These are phyloP conservation scores for Stenoptilia bipunctidactyla DNA, from an alignment of 2,888 invertebrate genomes.

Conservation along the genomic window DNA sequence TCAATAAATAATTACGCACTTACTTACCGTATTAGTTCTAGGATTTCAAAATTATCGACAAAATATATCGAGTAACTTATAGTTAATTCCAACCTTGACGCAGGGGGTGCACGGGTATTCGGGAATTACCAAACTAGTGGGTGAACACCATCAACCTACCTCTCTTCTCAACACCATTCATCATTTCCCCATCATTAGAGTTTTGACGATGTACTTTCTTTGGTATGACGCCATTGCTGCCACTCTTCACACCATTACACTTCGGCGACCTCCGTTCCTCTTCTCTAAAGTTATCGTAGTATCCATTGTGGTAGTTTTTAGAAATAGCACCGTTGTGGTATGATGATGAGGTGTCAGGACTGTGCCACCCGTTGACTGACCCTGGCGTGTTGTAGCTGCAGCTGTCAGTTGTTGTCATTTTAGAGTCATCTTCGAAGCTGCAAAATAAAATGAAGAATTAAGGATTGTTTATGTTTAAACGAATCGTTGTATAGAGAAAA, in stretches of 20 bases:
- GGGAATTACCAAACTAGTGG: too few relatives aligned
- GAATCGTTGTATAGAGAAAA: too few relatives aligned
- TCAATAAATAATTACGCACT: too few relatives aligned
- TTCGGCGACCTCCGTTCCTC: constrained; percentile 45
- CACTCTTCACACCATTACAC: constrained; percentile 53
- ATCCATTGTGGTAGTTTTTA: constrained; percentile 56
- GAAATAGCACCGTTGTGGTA: constrained; percentile 60
- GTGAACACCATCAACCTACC: constrained; percentile 23
- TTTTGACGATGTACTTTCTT: constrained; percentile 51
- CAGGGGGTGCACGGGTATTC: too few relatives aligned
- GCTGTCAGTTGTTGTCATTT: constrained; percentile 73
- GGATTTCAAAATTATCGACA: too few relatives aligned
- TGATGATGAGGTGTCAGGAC: constrained; percentile 50
- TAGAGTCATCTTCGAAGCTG: constrained; percentile 69
- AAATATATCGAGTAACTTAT: too few relatives aligned
- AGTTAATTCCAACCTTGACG: too few relatives aligned
- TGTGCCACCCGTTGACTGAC: constrained; percentile 72
- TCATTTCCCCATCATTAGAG: constrained; percentile 41
- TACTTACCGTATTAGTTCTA: too few relatives aligned
- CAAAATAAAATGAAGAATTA: too few relatives aligned
- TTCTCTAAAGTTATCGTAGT: constrained; percentile 34
- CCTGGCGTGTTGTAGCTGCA: constrained; percentile 67
- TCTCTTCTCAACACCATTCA: constrained; percentile 50
- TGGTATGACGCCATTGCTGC: constrained; percentile 51
- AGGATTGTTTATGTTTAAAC: too few relatives aligned